Conservation (phyloP, 2,113 vertebrate species). For the Hippocampus guttulatus region DNA sequence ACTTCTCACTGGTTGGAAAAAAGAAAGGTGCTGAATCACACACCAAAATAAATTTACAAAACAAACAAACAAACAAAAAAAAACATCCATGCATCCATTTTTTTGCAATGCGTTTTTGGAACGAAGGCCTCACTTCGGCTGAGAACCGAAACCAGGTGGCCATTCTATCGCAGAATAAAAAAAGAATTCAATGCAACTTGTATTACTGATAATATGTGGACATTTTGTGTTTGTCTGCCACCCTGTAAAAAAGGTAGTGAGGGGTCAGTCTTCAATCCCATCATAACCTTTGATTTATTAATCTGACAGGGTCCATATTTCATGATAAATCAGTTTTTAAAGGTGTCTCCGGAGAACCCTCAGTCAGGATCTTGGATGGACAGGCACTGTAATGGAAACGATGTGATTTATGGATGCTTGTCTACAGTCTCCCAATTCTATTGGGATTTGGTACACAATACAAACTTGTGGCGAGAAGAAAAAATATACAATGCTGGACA, state of each 20-base stretch:
- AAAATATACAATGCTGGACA: slow-evolving; percentile 22
- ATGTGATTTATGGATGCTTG: slow-evolving; percentile 39
- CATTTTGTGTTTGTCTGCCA: background rate
- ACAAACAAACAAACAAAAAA: no score
- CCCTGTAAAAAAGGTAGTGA: background rate
- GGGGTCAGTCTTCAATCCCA: slow-evolving; percentile 14
- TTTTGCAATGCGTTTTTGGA: no score
- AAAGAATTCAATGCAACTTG: no score
- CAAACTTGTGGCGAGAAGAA: background rate
- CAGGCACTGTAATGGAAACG: slow-evolving; percentile 42
- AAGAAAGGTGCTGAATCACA: no score
- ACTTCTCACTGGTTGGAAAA: no score
- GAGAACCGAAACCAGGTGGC: no score
- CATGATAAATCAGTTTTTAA: slow-evolving; percentile 36
- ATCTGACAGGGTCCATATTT: slow-evolving; percentile 27
- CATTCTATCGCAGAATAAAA: no score
- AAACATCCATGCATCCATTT: no score
- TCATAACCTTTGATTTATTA: slow-evolving; percentile 35
- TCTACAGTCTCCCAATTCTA: slow-evolving; percentile 21
- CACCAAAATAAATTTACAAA: no score
- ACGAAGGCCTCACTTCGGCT: no score
- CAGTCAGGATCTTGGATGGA: slow-evolving; percentile 35
- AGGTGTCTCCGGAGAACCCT: slow-evolving; percentile 38
- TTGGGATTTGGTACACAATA: background rate
- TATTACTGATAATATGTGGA: background rate